These are phyloP conservation scores for Papilio aristodemus DNA, from an alignment of 1,140 invertebrate genomes.

Conservation along the genomic window DNA sequence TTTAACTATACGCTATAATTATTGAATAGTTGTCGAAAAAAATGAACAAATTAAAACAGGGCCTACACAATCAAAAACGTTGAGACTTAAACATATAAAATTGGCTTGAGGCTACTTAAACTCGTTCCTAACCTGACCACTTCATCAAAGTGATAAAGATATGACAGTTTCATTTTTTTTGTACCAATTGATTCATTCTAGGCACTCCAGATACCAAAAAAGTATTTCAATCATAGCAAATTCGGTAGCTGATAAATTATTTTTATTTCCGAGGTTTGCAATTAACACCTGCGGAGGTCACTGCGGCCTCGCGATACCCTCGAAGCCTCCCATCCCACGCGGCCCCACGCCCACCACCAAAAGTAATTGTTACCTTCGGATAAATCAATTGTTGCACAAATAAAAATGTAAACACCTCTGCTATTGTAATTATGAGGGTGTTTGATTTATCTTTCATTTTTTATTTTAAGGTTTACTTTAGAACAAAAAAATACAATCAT, in stretches of 20 bases:
- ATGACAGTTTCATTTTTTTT: neutral
- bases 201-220: neutral
- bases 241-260: conserved; percentile 28
- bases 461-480: conserved; percentile 40
- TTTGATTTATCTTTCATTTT: conserved; percentile 61
- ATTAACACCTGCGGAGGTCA: conserved; percentile 65
- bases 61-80: neutral
- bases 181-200: neutral
- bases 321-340: conserved; percentile 52
- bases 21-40: conserved; percentile 21
- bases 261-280: conserved; percentile 44
- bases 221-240: neutral
- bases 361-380: conserved; percentile 43
- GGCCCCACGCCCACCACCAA: conserved; percentile 42
- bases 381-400: conserved; percentile 56
- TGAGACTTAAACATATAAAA: neutral
- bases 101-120: neutral
- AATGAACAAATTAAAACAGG: neutral
- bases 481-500: conserved; percentile 11
- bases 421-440: conserved; percentile 57
- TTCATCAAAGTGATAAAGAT: neutral
- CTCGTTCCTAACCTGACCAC: neutral
- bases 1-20: too few species aligned
- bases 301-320: conserved; percentile 37
- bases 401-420: conserved; percentile 49